phyloP scores from a whole-genome alignment of 2,888 invertebrate genomes.

The Dryocosmus kuriphilus region DNA sequence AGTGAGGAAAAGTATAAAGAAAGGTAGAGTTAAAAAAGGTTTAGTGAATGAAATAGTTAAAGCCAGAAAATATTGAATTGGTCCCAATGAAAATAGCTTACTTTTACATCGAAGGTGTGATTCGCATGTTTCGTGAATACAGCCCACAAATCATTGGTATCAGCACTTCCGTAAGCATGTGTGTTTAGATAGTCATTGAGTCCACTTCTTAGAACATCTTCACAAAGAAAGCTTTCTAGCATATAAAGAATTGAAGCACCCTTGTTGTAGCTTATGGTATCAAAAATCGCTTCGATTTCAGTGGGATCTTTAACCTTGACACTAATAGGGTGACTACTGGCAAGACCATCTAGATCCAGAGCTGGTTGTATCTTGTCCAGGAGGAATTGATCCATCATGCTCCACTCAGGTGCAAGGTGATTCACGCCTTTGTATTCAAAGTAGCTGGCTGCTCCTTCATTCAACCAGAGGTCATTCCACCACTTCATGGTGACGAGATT shows the following conservation, averaged over 20 bases:
- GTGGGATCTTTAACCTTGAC: conserved; percentile 84
- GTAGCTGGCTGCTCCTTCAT: conserved; percentile 92
- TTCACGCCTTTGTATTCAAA: conserved; percentile 87
- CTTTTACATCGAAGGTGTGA: conserved; percentile 82
- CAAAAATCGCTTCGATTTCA: conserved; percentile 87
- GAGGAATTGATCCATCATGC: conserved; percentile 86
- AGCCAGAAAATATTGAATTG: not conserved
- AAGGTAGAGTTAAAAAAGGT: not conserved
- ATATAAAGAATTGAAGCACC: conserved; percentile 86
- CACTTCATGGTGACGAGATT: conserved; percentile 96
- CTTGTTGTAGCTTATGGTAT: conserved; percentile 87
- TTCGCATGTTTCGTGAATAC: conserved; percentile 84
- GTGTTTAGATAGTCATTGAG: conserved; percentile 84
- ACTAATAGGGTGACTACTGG: conserved; percentile 86
- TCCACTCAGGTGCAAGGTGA: conserved; percentile 82
- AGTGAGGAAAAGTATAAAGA: not conserved
- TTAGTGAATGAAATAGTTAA: not conserved
- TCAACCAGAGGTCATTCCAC: conserved; percentile 96
- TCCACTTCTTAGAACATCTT: conserved; percentile 82
- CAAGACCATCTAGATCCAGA: conserved; percentile 83
- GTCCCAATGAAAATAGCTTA: conserved; percentile 61
- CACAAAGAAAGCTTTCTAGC: conserved; percentile 84
- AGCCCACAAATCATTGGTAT: conserved; percentile 90
- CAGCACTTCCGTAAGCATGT: conserved; percentile 86
- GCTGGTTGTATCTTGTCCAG: conserved; percentile 84